Evolutionary conservation across 2,113 vertebrate genomes (phyloP).

Genomic region (Otocyon megalotis): DNA sequence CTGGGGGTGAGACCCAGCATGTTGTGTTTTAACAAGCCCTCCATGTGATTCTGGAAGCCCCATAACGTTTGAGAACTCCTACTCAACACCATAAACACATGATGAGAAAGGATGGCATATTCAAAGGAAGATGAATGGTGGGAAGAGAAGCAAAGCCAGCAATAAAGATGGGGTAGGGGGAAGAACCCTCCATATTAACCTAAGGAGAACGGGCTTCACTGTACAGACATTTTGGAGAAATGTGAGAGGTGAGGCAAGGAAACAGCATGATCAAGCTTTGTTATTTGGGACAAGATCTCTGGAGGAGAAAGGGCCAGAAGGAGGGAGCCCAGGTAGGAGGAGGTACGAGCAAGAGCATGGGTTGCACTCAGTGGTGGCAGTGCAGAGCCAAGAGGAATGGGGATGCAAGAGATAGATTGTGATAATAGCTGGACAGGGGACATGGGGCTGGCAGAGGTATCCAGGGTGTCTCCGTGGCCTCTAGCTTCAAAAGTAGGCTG

Average conservation of each 20-base stretch:
- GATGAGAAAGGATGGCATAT: not conserved
- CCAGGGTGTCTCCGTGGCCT: not conserved
- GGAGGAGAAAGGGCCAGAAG: not conserved
- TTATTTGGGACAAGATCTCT: not conserved
- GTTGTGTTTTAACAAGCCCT: not conserved
- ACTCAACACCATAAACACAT: not conserved
- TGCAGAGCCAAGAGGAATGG: not conserved
- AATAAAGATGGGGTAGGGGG: not conserved
- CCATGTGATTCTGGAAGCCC: not conserved
- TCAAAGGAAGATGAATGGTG: not conserved
- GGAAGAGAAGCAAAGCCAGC: not conserved
- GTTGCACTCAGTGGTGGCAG: not conserved
- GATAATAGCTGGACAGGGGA: not conserved
- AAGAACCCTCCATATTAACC: not conserved
- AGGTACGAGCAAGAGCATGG: not conserved
- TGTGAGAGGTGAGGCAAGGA: not conserved
- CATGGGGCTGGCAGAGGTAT: not conserved
- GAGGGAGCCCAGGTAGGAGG: not conserved
- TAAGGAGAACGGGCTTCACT: not conserved
- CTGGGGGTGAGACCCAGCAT: not conserved
- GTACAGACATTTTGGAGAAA: not conserved
- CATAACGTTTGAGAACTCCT: not conserved
- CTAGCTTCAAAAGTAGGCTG: not conserved
- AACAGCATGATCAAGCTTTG: not conserved
- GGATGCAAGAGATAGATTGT: not conserved